phyloP scores from a whole-genome alignment of 2,888 invertebrate species.

The Gymnocheta viridis region DNA sequence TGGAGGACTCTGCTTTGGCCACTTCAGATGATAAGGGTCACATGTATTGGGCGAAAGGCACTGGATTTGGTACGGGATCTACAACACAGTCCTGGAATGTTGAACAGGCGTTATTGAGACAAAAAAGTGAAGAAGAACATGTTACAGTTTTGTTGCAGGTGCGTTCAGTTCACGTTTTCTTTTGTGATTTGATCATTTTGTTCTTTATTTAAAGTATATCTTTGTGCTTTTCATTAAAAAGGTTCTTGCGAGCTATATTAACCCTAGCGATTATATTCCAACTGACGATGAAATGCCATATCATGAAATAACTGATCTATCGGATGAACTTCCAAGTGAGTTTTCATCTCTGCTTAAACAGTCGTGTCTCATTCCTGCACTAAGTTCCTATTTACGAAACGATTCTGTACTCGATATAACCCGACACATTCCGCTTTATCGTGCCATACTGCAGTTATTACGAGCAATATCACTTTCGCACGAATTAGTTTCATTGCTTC shows the following conservation, averaged over 20 bases:
- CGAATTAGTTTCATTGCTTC: slow-evolving; percentile 85
- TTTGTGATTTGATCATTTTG: not conserved
- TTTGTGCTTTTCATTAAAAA: slow-evolving; percentile 74
- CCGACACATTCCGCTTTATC: slow-evolving; percentile 96
- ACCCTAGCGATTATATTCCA: slow-evolving; percentile 85
- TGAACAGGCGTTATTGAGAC: slow-evolving; percentile 94
- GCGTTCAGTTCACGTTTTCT: not conserved
- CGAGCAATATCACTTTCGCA: slow-evolving; percentile 88
- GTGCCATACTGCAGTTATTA: slow-evolving; percentile 90
- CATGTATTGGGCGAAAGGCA: slow-evolving; percentile 97
- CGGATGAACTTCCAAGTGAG: slow-evolving; percentile 85
- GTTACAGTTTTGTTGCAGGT: slow-evolving; percentile 91
- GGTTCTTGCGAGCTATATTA: slow-evolving; percentile 94
- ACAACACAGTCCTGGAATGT: slow-evolving; percentile 98
- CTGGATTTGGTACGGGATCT: slow-evolving; percentile 97
- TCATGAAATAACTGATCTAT: slow-evolving; percentile 81
- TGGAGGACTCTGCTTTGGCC: slow-evolving; percentile 80
- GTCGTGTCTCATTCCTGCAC: slow-evolving; percentile 93
- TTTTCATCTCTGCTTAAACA: slow-evolving; percentile 90
- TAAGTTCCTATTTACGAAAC: slow-evolving; percentile 95
- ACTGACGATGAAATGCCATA: slow-evolving; percentile 80
- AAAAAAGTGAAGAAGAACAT: slow-evolving; percentile 96
- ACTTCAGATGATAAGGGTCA: slow-evolving; percentile 88
- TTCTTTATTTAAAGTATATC: not conserved
- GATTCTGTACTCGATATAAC: slow-evolving; percentile 99